Evolutionary conservation across 1,140 invertebrate genomes (phyloP), one percentile per base, ranked within the genome.

Genomic region (Hydropsyche tenuis): DNA sequence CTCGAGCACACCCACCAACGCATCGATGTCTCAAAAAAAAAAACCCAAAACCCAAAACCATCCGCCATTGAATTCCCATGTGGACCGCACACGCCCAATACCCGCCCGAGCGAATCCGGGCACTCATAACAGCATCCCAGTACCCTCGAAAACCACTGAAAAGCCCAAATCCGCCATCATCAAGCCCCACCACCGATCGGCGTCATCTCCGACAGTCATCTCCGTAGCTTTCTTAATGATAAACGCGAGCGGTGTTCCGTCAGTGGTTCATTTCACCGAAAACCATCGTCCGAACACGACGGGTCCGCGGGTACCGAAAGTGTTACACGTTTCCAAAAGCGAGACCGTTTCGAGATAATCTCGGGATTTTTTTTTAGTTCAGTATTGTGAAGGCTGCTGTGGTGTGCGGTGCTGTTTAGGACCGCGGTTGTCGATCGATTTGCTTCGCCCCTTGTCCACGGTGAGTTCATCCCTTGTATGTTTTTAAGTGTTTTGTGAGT

Each of bases 251-350:
- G 30, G n/a, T 18, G 16, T 65, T 16, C 63, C 16, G 42, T 30
- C 27, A 43, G 20, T 22, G 3, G 63, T 65, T 65, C 63, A 65
- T 65, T 65, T 65, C 63, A 65, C 63, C 63, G 42, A 65, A 65
- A 65, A 43, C 63, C 63, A 1, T 65, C 30, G 63, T 16, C 4
- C 30, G 46, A 51, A 37, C 30, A 20, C 18, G 46, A 51, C 46
- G 46, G 46, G 18, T 20, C 46, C 46, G 18, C 46, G 18, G 4
- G 3, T 4, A n/a, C 46, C 3, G 14, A 51, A 51, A 20, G 14
- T 51, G 14, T 51, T 37, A 37, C 30, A 37, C 30, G 30, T 37
- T 3, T 37, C 30, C 3, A 37, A 37, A 37, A 37, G 3, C 30
- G 14, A 14, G 14, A 51, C 14, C 46, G 18, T 20, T n/a, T 14